Evolutionary conservation across 2,113 vertebrate genomes (phyloP), one percentile per base, ranked within the genome.

Genomic region (Vimba vimba): DNA sequence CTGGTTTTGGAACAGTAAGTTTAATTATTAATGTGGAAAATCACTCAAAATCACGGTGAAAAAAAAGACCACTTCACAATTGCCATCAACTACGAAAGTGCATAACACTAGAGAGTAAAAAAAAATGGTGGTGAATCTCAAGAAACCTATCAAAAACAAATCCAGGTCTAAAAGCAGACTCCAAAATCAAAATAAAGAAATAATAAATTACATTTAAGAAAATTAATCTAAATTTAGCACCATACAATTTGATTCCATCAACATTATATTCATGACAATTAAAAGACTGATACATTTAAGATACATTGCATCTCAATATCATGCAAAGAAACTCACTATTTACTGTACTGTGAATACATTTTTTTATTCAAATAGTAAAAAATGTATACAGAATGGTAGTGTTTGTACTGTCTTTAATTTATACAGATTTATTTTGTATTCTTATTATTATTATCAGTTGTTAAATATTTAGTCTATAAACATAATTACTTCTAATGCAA

Each of bases 1-100:
- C 21, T 82, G 25, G 27, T 50, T 82, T 66, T 82, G 62, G 79
- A 50, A 50, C 17, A 68, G n/a, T 60, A 60, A 47, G 8, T 47
- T 0, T 30, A 64, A 23, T 45, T 43, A 64, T 47, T 6, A 43
- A 45, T 62, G 36, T 25, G 12, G 23, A 7, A 45, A 25, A 64
- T 68, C 11, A 69, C 2, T 47, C 60, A 82, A 82, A 81, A 69
- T 75, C 39, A 66, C 43, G 6, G 7, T n/a, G 17, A 1, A 69
- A 50, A 47, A 82, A 52, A 45, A 47, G 0, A 52, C 30, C 78
- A 62, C 12, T 39, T n/a, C 11, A 60, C 36, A 45, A 74, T 6
- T 64, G 25, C 25, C 25, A 47, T 68, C 60, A 23, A 68, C 80
- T 33, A 36, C 17, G 2, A 10, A 57, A 83, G 7, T 15, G 21